Evolutionary conservation across 2,113 vertebrate species (phyloP), one percentile per base, ranked within the genome.

Genomic region (Atractosteus spatula): DNA sequence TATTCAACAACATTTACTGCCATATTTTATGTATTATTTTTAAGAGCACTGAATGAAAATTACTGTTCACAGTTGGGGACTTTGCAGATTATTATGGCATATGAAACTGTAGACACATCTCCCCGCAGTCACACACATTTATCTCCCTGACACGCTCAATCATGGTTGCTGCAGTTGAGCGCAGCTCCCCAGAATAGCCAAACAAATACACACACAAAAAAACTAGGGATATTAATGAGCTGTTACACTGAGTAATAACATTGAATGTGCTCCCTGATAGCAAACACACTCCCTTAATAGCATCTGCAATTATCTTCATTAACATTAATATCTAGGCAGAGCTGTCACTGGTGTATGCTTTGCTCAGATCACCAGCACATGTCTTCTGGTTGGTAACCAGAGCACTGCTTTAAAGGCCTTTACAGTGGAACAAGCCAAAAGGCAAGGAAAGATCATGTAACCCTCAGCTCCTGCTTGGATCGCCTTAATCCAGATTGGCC

Each of bases 211-310:
- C 57, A 51, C 73, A 77, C 73, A 61, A 79, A 79, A 74, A 80
- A 87, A 85, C 85, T 91, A 90, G 83, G 82, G 92, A 87, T 92
- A 92, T 89, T 93, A 93, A 92, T 91, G 90, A 94, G 91, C 85
- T 86, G 88, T 83, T 87, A 79, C 87, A 75, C 72, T 74, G 83
- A 88, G 84, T 90, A 91, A 93, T 84, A 88, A 88, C 0, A 76
- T 85, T 81, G 85, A 86, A 77, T 86, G 81, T 83, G 84, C 89
- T 84, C 81, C 72, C 85, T 89, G 86, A 90, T 92, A 92, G 91
- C 87, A 91, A 94, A 91, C 83, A 88, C 78, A 86, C 87, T 89
- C 90, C 89, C 90, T 87, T 93, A 92, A 91, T 92, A 89, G 89
- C 86, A 86, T 87, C 88, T 78, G 84, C 91, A 92, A 89, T 93